A percentile compares a stretch with the other conserved stretches of the same genome.
Evolutionary conservation across 1,140 invertebrate genomes (phyloP).

Genomic region (Elysia chlorotica): DNA sequence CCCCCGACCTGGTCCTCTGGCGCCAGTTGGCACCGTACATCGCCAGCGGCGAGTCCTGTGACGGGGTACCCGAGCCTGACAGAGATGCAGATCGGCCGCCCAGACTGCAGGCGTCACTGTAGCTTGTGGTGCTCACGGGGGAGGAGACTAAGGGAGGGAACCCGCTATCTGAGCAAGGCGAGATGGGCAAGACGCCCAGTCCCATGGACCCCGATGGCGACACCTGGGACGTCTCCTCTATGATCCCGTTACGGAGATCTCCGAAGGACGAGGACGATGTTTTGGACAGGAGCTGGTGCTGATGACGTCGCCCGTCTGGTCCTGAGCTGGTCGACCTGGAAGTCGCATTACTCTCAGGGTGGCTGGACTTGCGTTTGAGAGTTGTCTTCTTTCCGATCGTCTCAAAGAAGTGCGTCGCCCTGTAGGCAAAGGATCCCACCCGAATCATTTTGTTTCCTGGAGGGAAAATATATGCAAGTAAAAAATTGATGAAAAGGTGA

Average conservation of each 20-base stretch:
- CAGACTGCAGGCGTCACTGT: not conserved
- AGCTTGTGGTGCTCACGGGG: conserved; percentile 21
- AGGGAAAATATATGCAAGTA: too few relatives aligned
- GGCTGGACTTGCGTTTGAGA: conserved; percentile 29
- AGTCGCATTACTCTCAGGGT: too few relatives aligned
- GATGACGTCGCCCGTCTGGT: too few relatives aligned
- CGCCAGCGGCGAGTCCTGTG: not conserved
- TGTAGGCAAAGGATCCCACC: conserved; percentile 46
- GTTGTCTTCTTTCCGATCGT: conserved; percentile 43
- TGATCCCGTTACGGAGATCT: conserved; percentile 24
- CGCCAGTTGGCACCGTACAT: too few relatives aligned
- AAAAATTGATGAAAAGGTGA: too few relatives aligned
- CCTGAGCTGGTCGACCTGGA: too few relatives aligned
- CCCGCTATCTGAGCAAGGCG: conserved; percentile 12
- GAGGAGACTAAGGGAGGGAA: conserved; percentile 2
- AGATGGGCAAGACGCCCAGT: too few relatives aligned
- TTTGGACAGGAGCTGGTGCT: too few relatives aligned
- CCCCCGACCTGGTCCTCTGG: too few relatives aligned
- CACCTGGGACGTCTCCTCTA: conserved; percentile 27
- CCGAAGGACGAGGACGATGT: too few relatives aligned
- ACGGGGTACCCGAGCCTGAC: not conserved
- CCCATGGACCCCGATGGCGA: too few relatives aligned
- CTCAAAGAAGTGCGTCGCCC: conserved; percentile 52
- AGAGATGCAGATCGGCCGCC: not conserved
- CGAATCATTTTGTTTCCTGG: conserved; percentile 39